These are phyloP conservation scores for Strigops habroptila DNA, from an alignment of 2,113 vertebrate species.

Conservation along the genomic window DNA sequence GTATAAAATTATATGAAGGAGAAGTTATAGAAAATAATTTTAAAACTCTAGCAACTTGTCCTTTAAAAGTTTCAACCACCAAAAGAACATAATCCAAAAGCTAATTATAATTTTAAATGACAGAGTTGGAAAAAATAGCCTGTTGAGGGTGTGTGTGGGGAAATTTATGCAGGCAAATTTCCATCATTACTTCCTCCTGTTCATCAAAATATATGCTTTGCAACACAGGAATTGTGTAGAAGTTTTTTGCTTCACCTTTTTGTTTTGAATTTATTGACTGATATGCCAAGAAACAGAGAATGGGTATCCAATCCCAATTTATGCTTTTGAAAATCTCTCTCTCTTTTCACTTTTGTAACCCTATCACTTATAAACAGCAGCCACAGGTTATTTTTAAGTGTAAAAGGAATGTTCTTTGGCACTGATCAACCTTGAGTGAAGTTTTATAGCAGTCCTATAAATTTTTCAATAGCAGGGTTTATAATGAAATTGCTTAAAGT, in stretches of 20 bases:
- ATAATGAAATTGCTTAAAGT: constrained; percentile 41
- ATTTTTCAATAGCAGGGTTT: constrained; percentile 19
- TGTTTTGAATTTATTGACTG: not conserved
- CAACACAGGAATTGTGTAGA: not conserved
- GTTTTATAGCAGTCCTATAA: constrained; percentile 35
- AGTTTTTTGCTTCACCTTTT: not conserved
- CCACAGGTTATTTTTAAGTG: constrained; percentile 15
- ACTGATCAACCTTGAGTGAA: constrained; percentile 12
- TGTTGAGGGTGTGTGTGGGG: rapidly evolving
- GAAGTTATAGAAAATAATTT: constrained; percentile 31
- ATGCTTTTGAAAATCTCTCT: not conserved
- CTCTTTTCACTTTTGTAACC: not conserved
- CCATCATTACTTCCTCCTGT: not conserved
- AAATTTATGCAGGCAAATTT: not conserved
- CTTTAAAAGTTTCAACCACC: constrained; percentile 36
- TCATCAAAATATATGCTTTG: not conserved
- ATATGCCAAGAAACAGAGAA: not conserved
- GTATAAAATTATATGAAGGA: constrained; percentile 39
- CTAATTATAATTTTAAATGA: constrained; percentile 12
- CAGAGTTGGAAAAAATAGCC: not conserved
- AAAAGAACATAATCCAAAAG: not conserved
- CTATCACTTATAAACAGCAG: not conserved
- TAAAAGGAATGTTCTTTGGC: constrained; percentile 49
- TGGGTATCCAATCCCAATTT: not conserved
- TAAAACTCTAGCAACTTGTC: constrained; percentile 24